A percentile compares a stretch with the other conserved stretches of the same genome.
Conservation (phyloP, 2,888 invertebrate species). For the Caenorhabditis uteleia region DNA sequence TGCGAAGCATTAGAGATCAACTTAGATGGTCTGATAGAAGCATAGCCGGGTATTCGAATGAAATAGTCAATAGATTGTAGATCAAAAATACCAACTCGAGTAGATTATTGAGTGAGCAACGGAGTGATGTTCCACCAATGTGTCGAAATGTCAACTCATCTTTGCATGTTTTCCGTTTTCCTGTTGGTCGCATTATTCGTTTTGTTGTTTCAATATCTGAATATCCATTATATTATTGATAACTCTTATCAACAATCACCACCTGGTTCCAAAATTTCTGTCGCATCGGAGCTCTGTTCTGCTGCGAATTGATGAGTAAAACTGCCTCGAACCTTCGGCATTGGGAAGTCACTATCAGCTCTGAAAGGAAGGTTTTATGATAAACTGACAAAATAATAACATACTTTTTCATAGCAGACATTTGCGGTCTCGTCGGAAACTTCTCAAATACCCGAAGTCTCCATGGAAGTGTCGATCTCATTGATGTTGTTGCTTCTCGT, state of each 20-base stretch:
- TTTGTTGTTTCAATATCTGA: constrained; percentile 1
- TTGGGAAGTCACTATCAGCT: constrained; percentile 77
- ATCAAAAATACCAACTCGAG: constrained; percentile 40
- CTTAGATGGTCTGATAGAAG: too few species aligned
- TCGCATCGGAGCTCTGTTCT: constrained; percentile 71
- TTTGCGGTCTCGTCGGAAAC: constrained; percentile 96
- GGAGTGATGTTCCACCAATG: constrained; percentile 47
- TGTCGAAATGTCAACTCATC: constrained; percentile 43
- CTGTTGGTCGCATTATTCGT: background rate
- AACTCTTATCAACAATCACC: constrained; percentile 1
- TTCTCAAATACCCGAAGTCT: constrained; percentile 89
- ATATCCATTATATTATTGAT: background rate
- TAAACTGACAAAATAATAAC: background rate
- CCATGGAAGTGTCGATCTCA: constrained; percentile 92
- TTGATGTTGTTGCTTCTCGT: constrained; percentile 93
- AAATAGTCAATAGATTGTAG: background rate
- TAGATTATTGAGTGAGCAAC: constrained; percentile 44
- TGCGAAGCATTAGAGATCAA: too few species aligned
- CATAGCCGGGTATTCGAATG: background rate
- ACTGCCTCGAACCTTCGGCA: constrained; percentile 85
- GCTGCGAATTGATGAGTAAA: constrained; percentile 98
- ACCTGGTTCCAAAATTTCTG: constrained; percentile 19
- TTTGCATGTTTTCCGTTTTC: constrained; percentile 12
- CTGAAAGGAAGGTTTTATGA: constrained; percentile 15
- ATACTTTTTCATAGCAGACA: constrained; percentile 80